Evolutionary conservation across 2,888 invertebrate species (phyloP).

Genomic region (Drosophila flavopinicola): DNA sequence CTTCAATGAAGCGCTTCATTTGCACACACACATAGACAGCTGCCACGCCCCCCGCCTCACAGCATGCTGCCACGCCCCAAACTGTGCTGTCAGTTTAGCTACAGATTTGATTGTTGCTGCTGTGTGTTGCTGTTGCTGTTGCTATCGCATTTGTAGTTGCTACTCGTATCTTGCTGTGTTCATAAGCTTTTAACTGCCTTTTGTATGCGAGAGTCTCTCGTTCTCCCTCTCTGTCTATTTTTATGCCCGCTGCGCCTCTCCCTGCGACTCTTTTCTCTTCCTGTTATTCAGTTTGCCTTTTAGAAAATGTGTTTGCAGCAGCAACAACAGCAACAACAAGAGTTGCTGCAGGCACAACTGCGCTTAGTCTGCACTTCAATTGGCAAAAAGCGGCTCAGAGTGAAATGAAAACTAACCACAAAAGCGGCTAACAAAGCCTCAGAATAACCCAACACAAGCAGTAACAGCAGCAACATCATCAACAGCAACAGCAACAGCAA

Average conservation of each 20-base stretch:
- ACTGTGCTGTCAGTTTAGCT: conserved; percentile 48
- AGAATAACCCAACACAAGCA: not conserved
- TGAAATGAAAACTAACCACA: conserved; percentile 39
- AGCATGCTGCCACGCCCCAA: conserved; percentile 35
- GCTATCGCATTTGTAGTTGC: conserved; percentile 46
- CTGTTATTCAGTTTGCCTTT: conserved; percentile 14
- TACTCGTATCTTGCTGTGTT: conserved; percentile 42
- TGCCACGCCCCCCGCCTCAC: not conserved
- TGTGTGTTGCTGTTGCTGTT: conserved; percentile 16
- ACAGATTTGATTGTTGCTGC: conserved; percentile 39
- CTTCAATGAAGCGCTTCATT: conserved; percentile 30
- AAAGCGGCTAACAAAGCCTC: conserved; percentile 22
- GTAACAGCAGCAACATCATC: not conserved
- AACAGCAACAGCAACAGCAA: conserved; percentile 5
- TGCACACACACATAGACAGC: conserved; percentile 10
- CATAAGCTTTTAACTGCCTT: conserved; percentile 68
- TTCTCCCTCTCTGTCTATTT: conserved; percentile 1
- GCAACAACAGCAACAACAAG: conserved; percentile 4
- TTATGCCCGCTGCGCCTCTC: conserved; percentile 13
- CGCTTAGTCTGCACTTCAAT: conserved; percentile 42
- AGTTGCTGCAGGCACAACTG: conserved; percentile 29
- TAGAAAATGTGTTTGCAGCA: conserved; percentile 35
- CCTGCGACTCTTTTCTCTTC: not conserved
- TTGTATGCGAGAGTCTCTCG: conserved; percentile 33
- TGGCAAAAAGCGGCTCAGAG: conserved; percentile 48